phyloP scores from a whole-genome alignment of 1,140 invertebrate species.

The Tetragnatha versicolor region DNA sequence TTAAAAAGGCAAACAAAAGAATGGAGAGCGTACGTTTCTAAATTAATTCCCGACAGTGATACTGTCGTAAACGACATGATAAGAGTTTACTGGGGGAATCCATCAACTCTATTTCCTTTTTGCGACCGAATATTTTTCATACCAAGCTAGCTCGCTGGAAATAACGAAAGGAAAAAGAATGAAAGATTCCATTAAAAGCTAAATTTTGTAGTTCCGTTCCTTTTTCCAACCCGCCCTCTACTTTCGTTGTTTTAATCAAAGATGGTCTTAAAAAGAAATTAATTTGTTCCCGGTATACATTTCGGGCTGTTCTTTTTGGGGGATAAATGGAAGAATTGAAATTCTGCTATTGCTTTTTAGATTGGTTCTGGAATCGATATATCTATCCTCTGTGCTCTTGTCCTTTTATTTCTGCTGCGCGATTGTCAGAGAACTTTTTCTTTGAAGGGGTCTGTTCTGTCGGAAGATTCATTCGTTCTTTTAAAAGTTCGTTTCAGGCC shows the following conservation, averaged over 20 bases:
- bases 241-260: background rate
- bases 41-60: conserved; percentile 16
- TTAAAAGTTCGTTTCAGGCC: too few relatives aligned
- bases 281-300: conserved; percentile 10
- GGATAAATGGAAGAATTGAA: conserved; percentile 22
- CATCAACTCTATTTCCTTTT: background rate
- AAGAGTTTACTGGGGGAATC: background rate
- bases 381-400: too few relatives aligned
- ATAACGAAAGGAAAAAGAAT: background rate
- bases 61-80: conserved; percentile 6
- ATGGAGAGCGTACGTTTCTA: background rate
- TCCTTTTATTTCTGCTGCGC: too few relatives aligned
- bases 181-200: background rate
- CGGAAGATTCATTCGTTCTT: too few relatives aligned
- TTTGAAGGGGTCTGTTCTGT: too few relatives aligned
- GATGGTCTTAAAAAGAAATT: conserved; percentile 17
- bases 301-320: background rate
- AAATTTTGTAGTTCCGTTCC: background rate
- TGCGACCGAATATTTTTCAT: conserved; percentile 6
- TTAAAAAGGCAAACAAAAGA: conserved; percentile 3
- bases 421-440: too few relatives aligned
- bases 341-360: conserved; percentile 24
- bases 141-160: background rate
- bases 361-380: conserved; percentile 22
- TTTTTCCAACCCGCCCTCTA: background rate